Evolutionary conservation across 1,140 invertebrate species (phyloP).

Genomic region (Liolophura sinensis): DNA sequence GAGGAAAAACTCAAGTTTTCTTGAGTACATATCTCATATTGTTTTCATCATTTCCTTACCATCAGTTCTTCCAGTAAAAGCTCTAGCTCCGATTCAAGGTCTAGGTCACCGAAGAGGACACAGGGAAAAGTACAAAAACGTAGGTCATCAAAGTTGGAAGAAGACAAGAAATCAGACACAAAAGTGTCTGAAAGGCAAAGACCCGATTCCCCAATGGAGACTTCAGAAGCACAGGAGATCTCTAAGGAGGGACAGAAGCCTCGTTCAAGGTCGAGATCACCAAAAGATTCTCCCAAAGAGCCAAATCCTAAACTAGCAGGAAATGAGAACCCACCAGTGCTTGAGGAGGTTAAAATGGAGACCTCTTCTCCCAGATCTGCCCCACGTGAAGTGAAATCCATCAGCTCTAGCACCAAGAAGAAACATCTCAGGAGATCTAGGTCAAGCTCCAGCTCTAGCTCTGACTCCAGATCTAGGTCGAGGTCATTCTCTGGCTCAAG

Average conservation of each 20-base stretch:
- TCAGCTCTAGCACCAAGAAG: conserved; percentile 7
- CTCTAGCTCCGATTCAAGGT: conserved; percentile 2
- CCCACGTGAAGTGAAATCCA: not conserved
- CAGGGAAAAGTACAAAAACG: conserved; percentile 1
- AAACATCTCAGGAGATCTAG: not conserved
- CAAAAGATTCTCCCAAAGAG: too few species aligned
- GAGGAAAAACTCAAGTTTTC: too few species aligned
- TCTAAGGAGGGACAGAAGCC: too few species aligned
- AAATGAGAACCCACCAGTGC: not conserved
- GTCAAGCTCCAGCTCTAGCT: conserved; percentile 8
- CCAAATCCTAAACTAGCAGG: not conserved
- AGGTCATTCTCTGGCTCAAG: conserved; percentile 21
- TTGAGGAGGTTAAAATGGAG: not conserved
- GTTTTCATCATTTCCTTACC: too few species aligned
- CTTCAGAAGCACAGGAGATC: too few species aligned
- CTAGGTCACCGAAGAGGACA: conserved; percentile 8
- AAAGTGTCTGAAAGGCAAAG: too few species aligned
- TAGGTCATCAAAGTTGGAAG: too few species aligned
- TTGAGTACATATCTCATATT: too few species aligned
- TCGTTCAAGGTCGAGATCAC: too few species aligned
- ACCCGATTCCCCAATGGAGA: too few species aligned
- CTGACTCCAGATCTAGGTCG: conserved; percentile 15
- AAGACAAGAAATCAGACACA: too few species aligned
- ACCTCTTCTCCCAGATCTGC: not conserved
- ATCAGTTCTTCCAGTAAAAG: too few species aligned